Percentiles rank a stretch among this genome's conserved stretches.
These are phyloP conservation scores for Platalea minor DNA, from an alignment of 2,797 vertebrate species.

Conservation along the genomic window DNA sequence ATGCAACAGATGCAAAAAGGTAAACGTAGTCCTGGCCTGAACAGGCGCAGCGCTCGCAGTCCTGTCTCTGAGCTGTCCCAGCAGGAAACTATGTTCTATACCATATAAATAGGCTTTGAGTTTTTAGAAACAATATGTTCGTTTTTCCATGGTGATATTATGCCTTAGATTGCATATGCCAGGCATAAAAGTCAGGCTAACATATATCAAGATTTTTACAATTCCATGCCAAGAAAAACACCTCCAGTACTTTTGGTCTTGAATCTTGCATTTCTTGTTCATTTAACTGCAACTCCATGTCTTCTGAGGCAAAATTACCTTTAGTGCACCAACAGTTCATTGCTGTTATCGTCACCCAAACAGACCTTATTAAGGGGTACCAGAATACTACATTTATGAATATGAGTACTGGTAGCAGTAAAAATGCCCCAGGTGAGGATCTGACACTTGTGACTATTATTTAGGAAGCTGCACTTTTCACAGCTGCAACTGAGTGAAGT, in stretches of 20 bases:
- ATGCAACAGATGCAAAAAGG: not conserved
- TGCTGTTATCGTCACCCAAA: not conserved
- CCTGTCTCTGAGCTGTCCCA: not conserved
- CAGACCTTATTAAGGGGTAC: not conserved
- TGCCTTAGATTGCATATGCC: not conserved
- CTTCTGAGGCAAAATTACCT: not conserved
- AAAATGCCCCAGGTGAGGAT: not conserved
- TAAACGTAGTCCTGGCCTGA: not conserved
- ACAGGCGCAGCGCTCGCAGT: accelerated
- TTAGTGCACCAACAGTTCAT: not conserved
- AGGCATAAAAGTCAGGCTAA: not conserved
- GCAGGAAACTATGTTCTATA: not conserved
- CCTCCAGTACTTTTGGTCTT: not conserved
- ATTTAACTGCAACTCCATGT: not conserved
- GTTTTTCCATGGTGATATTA: not conserved
- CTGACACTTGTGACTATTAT: not conserved
- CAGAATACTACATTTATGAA: not conserved
- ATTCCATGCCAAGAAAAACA: not conserved
- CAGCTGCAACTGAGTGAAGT: not conserved
- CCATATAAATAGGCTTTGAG: not conserved
- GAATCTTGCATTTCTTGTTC: not conserved
- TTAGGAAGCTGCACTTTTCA: not conserved
- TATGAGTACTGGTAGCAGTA: not conserved
- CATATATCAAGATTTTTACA: not conserved
- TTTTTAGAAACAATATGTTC: not conserved